Conservation (phyloP, 2,113 vertebrate genomes). For the Parotia lawesii region DNA sequence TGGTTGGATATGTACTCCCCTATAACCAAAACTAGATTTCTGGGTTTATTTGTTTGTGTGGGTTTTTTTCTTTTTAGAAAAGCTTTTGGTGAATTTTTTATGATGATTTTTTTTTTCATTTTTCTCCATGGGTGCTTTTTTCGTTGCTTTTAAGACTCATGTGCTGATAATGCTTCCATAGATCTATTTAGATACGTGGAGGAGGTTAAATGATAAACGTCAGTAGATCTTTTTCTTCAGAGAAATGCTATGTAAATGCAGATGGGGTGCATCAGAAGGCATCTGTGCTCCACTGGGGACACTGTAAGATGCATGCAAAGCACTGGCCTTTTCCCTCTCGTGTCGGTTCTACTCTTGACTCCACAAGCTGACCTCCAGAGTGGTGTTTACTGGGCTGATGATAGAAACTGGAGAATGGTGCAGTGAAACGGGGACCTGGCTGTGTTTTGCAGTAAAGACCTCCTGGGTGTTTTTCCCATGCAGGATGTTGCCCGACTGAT, state of each 20-base stretch:
- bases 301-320: background rate
- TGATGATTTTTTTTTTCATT: background rate
- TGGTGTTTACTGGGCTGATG: background rate
- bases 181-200: background rate
- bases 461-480: background rate
- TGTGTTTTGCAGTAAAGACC: background rate
- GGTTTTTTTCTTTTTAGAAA: background rate
- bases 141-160: background rate
- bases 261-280: background rate
- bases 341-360: background rate
- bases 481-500: conserved; percentile 94
- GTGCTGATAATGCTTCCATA: background rate
- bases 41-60: background rate
- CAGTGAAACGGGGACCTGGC: no score
- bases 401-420: background rate
- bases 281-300: background rate
- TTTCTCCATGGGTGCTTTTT: background rate
- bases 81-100: background rate
- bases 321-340: background rate
- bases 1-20: background rate
- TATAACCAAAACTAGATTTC: background rate
- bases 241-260: background rate
- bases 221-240: background rate
- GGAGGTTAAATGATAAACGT: background rate
- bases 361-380: background rate